Evolutionary conservation across 1,140 invertebrate genomes (phyloP).

Genomic region (Neotoxoptera formosana): DNA sequence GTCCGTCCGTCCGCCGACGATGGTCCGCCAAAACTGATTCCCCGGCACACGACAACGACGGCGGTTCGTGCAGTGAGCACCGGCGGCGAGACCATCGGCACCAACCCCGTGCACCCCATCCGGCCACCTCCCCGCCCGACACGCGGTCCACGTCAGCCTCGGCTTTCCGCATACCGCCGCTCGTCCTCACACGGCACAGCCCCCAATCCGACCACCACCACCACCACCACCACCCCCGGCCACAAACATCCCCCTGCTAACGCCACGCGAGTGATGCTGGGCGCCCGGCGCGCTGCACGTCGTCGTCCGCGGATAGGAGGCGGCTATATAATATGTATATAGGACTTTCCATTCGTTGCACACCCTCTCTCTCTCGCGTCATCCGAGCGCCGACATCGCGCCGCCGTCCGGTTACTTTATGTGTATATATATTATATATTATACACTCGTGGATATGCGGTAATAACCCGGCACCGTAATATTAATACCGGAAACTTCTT

Average conservation of each 20-base stretch:
- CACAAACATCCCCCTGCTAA: not conserved
- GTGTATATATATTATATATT: too few species aligned
- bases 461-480: not conserved
- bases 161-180: not conserved
- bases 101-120: not conserved
- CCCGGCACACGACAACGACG: conserved; percentile 32
- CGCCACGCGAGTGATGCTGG: not conserved
- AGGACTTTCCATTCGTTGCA: not conserved
- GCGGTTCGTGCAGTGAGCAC: conserved; percentile 31
- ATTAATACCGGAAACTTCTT: conserved; percentile 4
- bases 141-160: not conserved
- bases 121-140: not conserved
- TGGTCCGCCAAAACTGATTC: conserved; percentile 37
- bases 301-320: not conserved
- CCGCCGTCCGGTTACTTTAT: not conserved
- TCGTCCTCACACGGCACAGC: not conserved
- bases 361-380: not conserved
- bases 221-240: not conserved
- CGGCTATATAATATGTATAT: not conserved
- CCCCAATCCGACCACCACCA: not conserved
- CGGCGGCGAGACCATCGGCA: conserved; percentile 26
- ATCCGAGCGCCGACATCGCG: not conserved
- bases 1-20: not conserved
- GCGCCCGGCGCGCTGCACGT: not conserved
- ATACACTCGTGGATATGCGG: too few species aligned